phyloP scores from a whole-genome alignment of 2,888 invertebrate genomes.

The Aleiodes leptofemur region DNA sequence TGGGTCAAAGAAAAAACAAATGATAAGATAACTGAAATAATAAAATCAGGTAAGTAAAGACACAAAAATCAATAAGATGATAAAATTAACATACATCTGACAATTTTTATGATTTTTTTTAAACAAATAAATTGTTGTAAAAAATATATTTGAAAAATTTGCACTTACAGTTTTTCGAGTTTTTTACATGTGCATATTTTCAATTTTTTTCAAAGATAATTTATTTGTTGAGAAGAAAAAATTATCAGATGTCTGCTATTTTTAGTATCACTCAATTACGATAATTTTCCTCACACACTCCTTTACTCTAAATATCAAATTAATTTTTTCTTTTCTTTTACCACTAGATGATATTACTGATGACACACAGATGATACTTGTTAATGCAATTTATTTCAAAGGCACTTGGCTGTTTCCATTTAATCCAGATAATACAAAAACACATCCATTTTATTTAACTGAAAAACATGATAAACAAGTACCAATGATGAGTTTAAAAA shows the following conservation, averaged over 20 bases:
- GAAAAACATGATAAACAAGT: constrained; percentile 78
- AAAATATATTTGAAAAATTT: too few species aligned
- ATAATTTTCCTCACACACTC: neutral
- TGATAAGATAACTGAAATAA: constrained; percentile 86
- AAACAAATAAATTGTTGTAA: too few species aligned
- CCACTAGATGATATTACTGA: constrained; percentile 77
- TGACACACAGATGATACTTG: constrained; percentile 82
- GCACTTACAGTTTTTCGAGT: too few species aligned
- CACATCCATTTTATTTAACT: constrained; percentile 80
- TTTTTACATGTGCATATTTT: too few species aligned
- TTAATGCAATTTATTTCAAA: constrained; percentile 93
- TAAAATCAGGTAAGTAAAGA: constrained; percentile 76
- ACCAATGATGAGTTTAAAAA: constrained; percentile 83
- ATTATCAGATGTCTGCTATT: too few species aligned
- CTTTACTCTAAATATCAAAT: neutral
- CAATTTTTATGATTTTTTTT: too few species aligned
- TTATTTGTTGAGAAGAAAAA: too few species aligned
- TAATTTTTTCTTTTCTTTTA: constrained; percentile 28
- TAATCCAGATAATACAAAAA: constrained; percentile 70
- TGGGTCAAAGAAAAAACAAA: constrained; percentile 90
- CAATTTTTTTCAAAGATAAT: too few species aligned
- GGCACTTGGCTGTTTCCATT: constrained; percentile 85
- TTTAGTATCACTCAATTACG: too few species aligned
- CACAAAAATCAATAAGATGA: constrained; percentile 5
- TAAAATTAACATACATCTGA: too few species aligned